Conservation (phyloP, 2,113 vertebrate genomes). For the Desmodus rotundus region DNA sequence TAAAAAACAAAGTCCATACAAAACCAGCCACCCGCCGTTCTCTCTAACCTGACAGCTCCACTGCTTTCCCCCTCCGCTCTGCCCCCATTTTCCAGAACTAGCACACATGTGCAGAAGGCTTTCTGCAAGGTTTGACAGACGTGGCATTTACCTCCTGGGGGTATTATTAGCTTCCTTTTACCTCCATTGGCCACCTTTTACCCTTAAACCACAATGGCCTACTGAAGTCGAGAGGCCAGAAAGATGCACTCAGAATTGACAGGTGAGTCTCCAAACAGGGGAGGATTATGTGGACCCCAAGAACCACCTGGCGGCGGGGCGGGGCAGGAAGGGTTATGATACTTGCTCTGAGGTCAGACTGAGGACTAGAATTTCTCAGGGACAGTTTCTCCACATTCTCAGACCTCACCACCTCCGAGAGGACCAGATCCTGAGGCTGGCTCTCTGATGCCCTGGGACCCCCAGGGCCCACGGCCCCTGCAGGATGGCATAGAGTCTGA, state of each 20-base stretch:
- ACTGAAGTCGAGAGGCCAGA: neutral
- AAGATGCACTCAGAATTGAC: neutral
- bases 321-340: neutral
- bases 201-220: neutral
- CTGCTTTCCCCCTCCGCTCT: too few species aligned
- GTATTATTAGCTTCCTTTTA: neutral
- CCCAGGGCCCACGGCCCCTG: accelerated
- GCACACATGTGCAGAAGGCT: neutral
- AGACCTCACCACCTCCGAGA: neutral
- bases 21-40: neutral
- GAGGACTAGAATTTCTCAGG: neutral
- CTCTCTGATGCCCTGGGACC: neutral
- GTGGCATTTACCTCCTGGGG: neutral
- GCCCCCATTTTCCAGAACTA: neutral
- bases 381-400: neutral
- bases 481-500: neutral
- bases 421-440: neutral
- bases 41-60: neutral
- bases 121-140: neutral
- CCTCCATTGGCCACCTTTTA: neutral
- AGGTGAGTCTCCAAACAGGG: neutral
- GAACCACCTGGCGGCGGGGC: neutral
- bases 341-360: neutral
- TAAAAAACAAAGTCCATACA: neutral
- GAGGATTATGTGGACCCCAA: neutral